Percentiles rank a stretch among this genome's conserved stretches.
These are phyloP conservation scores for Sus scrofa DNA, from an alignment of 2,113 vertebrate genomes.

Conservation along the genomic window DNA sequence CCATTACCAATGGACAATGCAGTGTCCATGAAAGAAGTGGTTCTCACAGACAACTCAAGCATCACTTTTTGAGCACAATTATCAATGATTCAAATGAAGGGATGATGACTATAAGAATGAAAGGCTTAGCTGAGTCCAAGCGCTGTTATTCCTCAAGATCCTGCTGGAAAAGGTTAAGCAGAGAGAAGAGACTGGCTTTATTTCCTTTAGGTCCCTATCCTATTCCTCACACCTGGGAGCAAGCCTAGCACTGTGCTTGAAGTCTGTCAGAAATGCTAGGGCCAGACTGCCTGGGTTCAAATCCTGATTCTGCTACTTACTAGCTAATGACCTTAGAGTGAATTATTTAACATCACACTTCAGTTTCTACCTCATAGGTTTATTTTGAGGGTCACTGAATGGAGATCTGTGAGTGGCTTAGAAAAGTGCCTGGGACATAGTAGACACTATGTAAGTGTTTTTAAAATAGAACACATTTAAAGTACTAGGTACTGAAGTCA, in stretches of 20 bases:
- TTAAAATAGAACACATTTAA: neutral
- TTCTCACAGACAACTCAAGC: neutral
- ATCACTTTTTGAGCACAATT: neutral
- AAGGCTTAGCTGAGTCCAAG: neutral
- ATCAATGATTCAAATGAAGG: neutral
- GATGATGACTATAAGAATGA: neutral
- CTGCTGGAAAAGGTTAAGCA: neutral
- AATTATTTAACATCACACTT: neutral
- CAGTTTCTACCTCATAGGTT: neutral
- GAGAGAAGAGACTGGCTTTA: neutral
- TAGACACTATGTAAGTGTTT: neutral
- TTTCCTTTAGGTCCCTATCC: neutral
- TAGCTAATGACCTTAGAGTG: neutral
- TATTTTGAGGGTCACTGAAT: neutral
- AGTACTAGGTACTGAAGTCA: neutral
- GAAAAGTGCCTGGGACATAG: neutral
- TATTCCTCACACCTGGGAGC: neutral
- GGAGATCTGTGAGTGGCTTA: neutral
- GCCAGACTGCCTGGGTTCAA: neutral
- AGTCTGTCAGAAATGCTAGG: neutral
- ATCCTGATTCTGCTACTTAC: neutral
- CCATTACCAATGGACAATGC: neutral
- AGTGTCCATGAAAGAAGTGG: neutral
- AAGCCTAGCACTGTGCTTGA: neutral
- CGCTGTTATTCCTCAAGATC: neutral